Base-by-base conservation (phyloP, 2,888 invertebrate species). In the Lacanobia wlatinum region DNA sequence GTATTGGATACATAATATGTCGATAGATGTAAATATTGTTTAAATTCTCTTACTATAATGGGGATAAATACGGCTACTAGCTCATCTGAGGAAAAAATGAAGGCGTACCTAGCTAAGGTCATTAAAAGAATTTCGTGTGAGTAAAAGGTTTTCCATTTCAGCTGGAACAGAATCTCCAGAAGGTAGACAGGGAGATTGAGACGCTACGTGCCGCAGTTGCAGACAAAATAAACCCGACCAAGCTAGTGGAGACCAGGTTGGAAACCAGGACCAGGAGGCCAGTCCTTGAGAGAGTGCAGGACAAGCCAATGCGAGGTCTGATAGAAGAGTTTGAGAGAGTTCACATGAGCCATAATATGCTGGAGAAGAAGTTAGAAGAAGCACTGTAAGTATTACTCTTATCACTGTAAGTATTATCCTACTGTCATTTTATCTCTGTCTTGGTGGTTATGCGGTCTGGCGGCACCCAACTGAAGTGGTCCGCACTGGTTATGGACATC, bases 181-280 rank as follows among this genome's bases (percentile, higher is more conserved):
- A 97, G 88, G 95, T 98, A 9, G 96, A 97, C 70, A 97, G 97
- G 80, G 99, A 99, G 94, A 98, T 99, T 62, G 96, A 97, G 71
- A 96, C 97, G 0, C 91, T 99, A 16, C 98, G 98, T 87, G 97
- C 97, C 40, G 97, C 98, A 0, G 95, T 98, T 6, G 94, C 97
- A 3, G 98, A 97, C 76, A 99, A 99, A 95, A 97, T 97, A 8
- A 97, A 98, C 88, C 97, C 97, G 0, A 96, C 98, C 56, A 99
- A 99, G 91, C 95, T 99, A 84, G 98, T 98, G 8, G 98, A 99
- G 93, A 98, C 98, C 0, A 96, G 99, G 65, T 96, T 99, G 64
- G 99, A 99, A 91, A 98, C 98, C 89, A 96, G 98, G 66, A 97
- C 97, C 1, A 97, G 98, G 90, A 96, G 98, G 65, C 97, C 98